Evolutionary conservation across 2,797 vertebrate species (phyloP).

Genomic region (Sebastes kiyomatsui): DNA sequence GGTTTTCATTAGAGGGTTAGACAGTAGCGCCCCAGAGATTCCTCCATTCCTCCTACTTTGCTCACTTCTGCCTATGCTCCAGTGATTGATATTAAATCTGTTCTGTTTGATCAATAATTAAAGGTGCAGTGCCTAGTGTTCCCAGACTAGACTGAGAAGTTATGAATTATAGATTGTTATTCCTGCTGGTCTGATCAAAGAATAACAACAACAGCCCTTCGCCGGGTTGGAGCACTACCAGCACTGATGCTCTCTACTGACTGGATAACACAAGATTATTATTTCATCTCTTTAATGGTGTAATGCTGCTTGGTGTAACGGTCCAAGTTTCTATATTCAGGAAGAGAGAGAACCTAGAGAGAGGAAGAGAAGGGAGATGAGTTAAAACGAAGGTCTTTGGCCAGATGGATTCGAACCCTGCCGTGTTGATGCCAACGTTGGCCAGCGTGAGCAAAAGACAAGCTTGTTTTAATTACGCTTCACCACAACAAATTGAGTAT

Average conservation of each 20-base stretch:
- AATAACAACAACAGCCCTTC: conserved; percentile 76
- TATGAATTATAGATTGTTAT: conserved; percentile 82
- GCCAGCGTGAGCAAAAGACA: conserved; percentile 37
- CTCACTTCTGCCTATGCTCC: conserved; percentile 70
- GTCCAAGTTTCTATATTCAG: conserved; percentile 35
- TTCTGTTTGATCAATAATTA: conserved; percentile 83
- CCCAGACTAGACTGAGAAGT: conserved; percentile 76
- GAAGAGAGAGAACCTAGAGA: conserved; percentile 23
- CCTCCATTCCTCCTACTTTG: conserved; percentile 61
- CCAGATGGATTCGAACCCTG: conserved; percentile 42
- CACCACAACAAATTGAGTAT: conserved; percentile 37
- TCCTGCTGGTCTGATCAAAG: conserved; percentile 81
- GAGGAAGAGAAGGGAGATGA: conserved; percentile 4
- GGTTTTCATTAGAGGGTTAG: conserved; percentile 62
- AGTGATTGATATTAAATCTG: conserved; percentile 80
- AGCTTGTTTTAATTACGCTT: conserved; percentile 62
- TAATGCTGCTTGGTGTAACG: conserved; percentile 17
- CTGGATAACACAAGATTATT: conserved; percentile 59
- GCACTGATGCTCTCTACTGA: conserved; percentile 49
- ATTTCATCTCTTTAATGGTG: conserved; percentile 58
- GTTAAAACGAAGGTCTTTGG: conserved; percentile 27
- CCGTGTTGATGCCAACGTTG: conserved; percentile 23
- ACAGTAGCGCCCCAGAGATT: conserved; percentile 52
- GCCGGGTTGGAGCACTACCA: conserved; percentile 56
- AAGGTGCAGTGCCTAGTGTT: conserved; percentile 76